Percentiles rank a stretch among this genome's conserved stretches.
Conservation (phyloP, 2,797 vertebrate species). For the Gymnothorax reevesii region DNA sequence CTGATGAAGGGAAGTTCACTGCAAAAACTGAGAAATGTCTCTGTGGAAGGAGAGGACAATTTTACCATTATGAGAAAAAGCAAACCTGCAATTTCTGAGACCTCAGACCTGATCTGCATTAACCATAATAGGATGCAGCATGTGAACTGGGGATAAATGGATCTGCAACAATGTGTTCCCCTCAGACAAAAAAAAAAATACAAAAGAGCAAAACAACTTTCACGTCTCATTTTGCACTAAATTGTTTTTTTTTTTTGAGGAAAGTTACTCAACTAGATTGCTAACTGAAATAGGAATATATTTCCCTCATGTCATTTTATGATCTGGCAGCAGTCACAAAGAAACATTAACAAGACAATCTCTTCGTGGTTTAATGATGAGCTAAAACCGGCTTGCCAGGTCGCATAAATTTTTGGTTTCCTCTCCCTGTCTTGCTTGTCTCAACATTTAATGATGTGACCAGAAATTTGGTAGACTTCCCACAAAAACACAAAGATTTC, state of each 20-base stretch:
- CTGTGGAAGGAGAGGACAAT: slow-evolving; percentile 57
- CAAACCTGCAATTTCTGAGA: not conserved
- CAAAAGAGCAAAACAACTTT: not conserved
- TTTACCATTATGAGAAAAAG: not conserved
- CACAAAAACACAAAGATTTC: not conserved
- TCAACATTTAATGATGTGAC: not conserved
- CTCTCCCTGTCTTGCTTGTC: not conserved
- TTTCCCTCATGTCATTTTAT: not conserved
- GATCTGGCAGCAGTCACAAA: not conserved
- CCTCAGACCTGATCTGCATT: not conserved
- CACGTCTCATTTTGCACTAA: not conserved
- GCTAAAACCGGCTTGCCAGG: not conserved
- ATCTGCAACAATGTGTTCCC: not conserved
- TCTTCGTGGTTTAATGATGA: not conserved
- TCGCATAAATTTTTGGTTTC: not conserved
- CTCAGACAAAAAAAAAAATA: not conserved
- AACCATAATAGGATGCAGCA: not conserved
- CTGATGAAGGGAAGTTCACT: slow-evolving; percentile 75
- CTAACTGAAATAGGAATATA: not conserved
- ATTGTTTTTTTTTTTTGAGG: not conserved
- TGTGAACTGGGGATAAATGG: not conserved
- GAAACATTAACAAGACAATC: not conserved
- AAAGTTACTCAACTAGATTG: slow-evolving; percentile 2
- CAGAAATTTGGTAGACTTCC: not conserved
- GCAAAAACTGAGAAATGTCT: slow-evolving; percentile 82